Base-by-base conservation (phyloP, 2,797 vertebrate genomes). In the Leptatherina wallacei region DNA sequence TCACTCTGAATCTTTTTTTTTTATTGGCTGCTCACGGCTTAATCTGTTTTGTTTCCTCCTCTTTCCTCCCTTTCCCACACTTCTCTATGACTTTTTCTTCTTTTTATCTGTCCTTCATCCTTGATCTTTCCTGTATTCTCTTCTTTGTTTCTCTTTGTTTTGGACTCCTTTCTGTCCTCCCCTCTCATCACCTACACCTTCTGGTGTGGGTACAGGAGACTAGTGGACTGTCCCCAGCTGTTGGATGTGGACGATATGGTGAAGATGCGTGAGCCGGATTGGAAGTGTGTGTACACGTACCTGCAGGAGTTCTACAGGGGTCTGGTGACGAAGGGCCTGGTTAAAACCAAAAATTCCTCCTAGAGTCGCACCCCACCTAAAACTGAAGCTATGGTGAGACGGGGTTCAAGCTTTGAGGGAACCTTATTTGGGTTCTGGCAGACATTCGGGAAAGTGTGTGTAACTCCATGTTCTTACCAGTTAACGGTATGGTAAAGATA, bases 201-300 rank as follows among this genome's bases (percentile, higher is more conserved):
- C 67, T 75, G 82, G 69, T 65, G 62, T 30, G 87, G 89, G 90
- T 90, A 90, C 96, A 99, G 98, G 98, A 97, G 95, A 89, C 96
- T 97, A 94, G 95, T 96, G 85, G 98, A 99, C 94, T 98, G 97
- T 94, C 97, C 97, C 6, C 97, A 98, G 96, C 96, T 99, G 94
- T 94, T 99, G 96, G 98, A 99, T 82, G 97, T 98, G 94, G 98
- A 99, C 90, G 98, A 99, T 96, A 98, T 99, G 97, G 98, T 99
- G 95, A 97, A 97, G 95, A 96, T 99, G 96, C 96, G 97, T 70
- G 98, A 99, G 93, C 98, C 97, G 0, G 98, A 99, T 94, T 99
- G 98, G 98, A 99, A 99, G 96, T 99, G 98, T 94, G 98, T 99
- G 93, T 99, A 99, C 96, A 99, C 98, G 92, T 99, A 99, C 96